These are phyloP conservation scores for Festucalex cinctus DNA, from an alignment of 2,113 vertebrate genomes.

Conservation along the genomic window DNA sequence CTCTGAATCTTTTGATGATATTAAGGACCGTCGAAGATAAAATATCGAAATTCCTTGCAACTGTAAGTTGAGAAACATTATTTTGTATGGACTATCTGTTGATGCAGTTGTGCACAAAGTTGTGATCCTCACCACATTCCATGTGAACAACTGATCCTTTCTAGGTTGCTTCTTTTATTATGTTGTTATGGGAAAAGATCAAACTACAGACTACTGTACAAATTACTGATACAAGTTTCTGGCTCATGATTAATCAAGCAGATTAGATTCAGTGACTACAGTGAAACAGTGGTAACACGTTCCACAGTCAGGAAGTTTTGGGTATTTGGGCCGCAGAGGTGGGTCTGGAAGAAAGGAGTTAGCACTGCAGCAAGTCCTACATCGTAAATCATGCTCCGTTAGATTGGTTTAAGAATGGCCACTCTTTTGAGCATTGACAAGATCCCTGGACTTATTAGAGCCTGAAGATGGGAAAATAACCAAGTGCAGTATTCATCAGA, in stretches of 20 bases:
- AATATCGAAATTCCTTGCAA: no score
- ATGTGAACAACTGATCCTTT: no score
- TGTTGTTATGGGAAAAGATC: background rate
- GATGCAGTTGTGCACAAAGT: no score
- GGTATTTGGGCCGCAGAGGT: conserved; percentile 63
- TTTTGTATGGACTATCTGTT: no score
- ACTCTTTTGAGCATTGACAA: conserved; percentile 60
- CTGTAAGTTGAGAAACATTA: no score
- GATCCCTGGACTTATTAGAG: conserved; percentile 72
- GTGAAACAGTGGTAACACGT: conserved; percentile 48
- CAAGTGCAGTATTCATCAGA: conserved; percentile 66
- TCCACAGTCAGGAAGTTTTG: conserved; percentile 59
- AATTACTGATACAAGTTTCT: conserved; percentile 53
- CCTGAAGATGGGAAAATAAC: conserved; percentile 57
- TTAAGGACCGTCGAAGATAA: no score
- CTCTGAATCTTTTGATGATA: no score
- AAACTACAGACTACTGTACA: conserved; percentile 44
- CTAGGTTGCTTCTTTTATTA: no score
- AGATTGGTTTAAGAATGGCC: conserved; percentile 70
- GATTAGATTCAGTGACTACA: conserved; percentile 59
- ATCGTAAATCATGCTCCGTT: conserved; percentile 68
- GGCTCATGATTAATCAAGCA: conserved; percentile 66
- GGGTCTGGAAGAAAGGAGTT: conserved; percentile 46
- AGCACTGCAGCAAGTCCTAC: conserved; percentile 51
- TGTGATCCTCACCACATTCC: no score